Evolutionary conservation across 2,797 vertebrate genomes (phyloP).

Genomic region (Cuculus canorus): DNA sequence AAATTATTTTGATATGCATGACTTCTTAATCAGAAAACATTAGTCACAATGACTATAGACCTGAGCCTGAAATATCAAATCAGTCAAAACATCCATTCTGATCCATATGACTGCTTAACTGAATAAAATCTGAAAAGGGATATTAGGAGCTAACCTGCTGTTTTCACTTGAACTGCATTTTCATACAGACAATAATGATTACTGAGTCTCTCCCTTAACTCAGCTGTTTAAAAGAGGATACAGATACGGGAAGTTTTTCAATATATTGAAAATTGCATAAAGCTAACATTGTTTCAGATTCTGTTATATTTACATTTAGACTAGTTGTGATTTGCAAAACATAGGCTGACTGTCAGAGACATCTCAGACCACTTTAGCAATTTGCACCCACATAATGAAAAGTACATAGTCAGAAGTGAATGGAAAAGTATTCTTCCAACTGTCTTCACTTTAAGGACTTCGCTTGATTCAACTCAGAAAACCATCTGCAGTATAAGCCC

Average conservation of each 20-base stretch:
- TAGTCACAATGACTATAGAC: conserved; percentile 7
- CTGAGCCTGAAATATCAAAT: conserved; percentile 7
- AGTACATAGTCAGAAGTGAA: neutral
- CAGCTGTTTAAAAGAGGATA: neutral
- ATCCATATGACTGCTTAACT: neutral
- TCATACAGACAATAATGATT: conserved; percentile 14
- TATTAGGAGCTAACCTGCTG: neutral
- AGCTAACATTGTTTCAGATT: conserved; percentile 7
- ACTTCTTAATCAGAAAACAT: conserved; percentile 32
- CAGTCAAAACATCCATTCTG: conserved; percentile 31
- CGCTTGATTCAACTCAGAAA: neutral
- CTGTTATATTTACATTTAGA: conserved; percentile 40
- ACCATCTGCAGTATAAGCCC: neutral
- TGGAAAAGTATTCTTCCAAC: neutral
- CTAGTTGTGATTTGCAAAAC: neutral
- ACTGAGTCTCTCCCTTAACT: neutral
- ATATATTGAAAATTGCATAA: neutral
- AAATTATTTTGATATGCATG: conserved; percentile 37
- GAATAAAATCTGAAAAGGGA: neutral
- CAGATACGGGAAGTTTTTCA: neutral
- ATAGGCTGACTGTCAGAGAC: neutral
- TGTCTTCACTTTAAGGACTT: neutral
- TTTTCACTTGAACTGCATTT: conserved; percentile 38
- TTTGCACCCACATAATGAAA: neutral
- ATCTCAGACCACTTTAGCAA: neutral